Conservation (phyloP, 2,888 invertebrate genomes). For the Synanthedon formicaeformis region DNA sequence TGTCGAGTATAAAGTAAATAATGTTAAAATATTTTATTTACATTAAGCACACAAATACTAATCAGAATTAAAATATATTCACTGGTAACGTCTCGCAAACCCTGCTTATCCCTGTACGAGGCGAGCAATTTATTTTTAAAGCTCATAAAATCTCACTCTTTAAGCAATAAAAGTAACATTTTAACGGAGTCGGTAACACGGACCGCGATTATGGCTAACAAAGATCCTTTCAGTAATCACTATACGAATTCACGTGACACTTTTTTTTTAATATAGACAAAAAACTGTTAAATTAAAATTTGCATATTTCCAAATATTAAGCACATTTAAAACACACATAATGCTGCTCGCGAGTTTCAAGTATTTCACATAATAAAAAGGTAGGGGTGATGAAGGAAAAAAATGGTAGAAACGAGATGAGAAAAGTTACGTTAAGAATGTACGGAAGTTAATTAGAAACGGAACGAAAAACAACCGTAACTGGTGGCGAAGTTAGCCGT, state of each 20-base stretch:
- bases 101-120: conserved; percentile 43
- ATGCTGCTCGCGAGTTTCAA: conserved; percentile 49
- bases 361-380: conserved; percentile 53
- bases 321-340: conserved; percentile 47
- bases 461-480: conserved; percentile 72
- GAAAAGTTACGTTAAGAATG: conserved; percentile 69
- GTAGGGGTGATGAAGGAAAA: conserved; percentile 30
- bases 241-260: conserved; percentile 49
- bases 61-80: conserved; percentile 48
- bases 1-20: conserved; percentile 15
- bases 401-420: conserved; percentile 53
- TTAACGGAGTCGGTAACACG: conserved; percentile 49
- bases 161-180: conserved; percentile 64
- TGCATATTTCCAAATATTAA: conserved; percentile 36
- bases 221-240: conserved; percentile 42
- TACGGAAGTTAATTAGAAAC: conserved; percentile 70
- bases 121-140: conserved; percentile 62
- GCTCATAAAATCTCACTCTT: conserved; percentile 67
- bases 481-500: conserved; percentile 71
- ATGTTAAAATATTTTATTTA: conserved; percentile 39
- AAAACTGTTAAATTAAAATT: conserved; percentile 32
- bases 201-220: conserved; percentile 36
- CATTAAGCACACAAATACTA: conserved; percentile 29
- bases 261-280: conserved; percentile 31
- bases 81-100: conserved; percentile 42